A percentile compares a stretch with the other conserved stretches of the same genome.
phyloP scores from a whole-genome alignment of 2,888 invertebrate genomes.

The Ectemnius continuus region DNA sequence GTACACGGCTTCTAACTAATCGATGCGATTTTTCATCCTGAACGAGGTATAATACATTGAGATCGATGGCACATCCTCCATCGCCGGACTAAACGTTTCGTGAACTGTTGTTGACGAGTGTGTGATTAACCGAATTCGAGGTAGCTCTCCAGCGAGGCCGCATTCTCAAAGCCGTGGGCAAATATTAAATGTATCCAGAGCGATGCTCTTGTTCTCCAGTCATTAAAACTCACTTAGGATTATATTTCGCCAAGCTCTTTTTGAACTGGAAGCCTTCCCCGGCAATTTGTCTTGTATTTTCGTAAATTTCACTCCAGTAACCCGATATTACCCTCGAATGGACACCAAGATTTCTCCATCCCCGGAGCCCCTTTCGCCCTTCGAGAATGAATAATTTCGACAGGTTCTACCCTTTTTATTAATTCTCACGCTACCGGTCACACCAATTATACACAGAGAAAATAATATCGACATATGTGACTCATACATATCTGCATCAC shows the following conservation, averaged over 20 bases:
- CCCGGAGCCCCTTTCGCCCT: not conserved
- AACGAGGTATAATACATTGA: constrained; percentile 12
- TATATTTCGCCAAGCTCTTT: constrained; percentile 69
- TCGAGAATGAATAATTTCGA: constrained; percentile 52
- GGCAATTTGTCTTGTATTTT: constrained; percentile 64
- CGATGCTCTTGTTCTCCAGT: constrained; percentile 51
- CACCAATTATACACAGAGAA: constrained; percentile 38
- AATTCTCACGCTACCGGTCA: no score
- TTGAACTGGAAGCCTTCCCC: constrained; percentile 53
- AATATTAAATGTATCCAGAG: constrained; percentile 27
- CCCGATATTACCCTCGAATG: constrained; percentile 37
- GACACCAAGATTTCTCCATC: constrained; percentile 15
- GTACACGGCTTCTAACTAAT: not conserved
- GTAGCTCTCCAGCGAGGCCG: constrained; percentile 41
- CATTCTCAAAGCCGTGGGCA: constrained; percentile 59
- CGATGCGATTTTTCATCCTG: constrained; percentile 17
- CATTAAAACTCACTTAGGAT: constrained; percentile 76
- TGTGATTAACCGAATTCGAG: constrained; percentile 60
- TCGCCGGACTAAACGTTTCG: constrained; percentile 12
- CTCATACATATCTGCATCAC: not conserved
- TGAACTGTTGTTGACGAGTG: constrained; percentile 41
- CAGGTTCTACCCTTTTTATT: no score
- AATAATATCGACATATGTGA: constrained; percentile 15
- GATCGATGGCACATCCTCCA: constrained; percentile 18
- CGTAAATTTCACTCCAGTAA: constrained; percentile 25